A percentile compares a stretch with the other conserved stretches of the same genome.
phyloP scores from a whole-genome alignment of 2,113 vertebrate species.

The Colaptes auratus region DNA sequence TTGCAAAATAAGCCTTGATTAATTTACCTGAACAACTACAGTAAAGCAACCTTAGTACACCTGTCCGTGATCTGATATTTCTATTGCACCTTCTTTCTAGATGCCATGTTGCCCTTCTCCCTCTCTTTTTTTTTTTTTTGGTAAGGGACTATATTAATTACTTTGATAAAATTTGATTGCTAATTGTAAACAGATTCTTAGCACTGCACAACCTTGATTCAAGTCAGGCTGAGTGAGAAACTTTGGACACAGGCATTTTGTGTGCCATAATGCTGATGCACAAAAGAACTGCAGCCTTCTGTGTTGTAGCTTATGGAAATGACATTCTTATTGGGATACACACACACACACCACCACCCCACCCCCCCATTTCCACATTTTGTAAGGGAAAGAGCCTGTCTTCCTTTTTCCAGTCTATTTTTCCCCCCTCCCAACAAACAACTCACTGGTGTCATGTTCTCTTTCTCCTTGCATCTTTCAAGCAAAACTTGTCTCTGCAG shows the following conservation, averaged over 20 bases:
- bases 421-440: not conserved
- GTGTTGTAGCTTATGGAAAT: not conserved
- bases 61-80: not conserved
- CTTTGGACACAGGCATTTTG: accelerated
- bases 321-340: not conserved
- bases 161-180: too few species aligned
- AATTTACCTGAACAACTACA: not conserved
- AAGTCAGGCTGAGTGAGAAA: not conserved
- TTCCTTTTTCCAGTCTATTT: not conserved
- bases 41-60: accelerated
- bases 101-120: too few species aligned
- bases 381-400: not conserved
- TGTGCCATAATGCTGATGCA: not conserved
- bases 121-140: not conserved
- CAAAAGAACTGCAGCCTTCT: not conserved
- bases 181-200: too few species aligned
- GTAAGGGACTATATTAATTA: not conserved
- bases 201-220: not conserved
- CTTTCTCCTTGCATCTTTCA: not conserved
- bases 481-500: not conserved
- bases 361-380: not conserved
- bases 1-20: not conserved
- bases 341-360: not conserved
- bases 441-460: not conserved
- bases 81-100: not conserved